Evolutionary conservation across 1,140 invertebrate species (phyloP).

Genomic region (Mizuhopecten yessoensis): DNA sequence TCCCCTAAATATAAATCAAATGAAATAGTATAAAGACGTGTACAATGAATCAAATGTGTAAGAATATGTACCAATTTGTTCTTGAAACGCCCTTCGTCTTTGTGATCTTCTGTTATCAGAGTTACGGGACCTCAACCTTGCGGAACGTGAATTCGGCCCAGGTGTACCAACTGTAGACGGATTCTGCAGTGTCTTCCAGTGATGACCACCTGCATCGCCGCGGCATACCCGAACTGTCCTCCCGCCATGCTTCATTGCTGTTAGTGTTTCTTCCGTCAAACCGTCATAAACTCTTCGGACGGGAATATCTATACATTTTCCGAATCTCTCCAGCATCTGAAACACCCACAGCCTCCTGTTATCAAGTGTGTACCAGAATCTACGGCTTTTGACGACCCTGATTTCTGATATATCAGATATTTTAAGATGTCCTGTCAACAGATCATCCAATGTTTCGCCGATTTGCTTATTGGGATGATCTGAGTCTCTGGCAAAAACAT

Average conservation of each 20-base stretch:
- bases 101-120: too few relatives aligned
- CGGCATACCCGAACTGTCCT: constrained; percentile 43
- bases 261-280: constrained; percentile 47
- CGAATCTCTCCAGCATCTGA: constrained; percentile 43
- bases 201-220: constrained; percentile 52
- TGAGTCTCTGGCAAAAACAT: constrained; percentile 28
- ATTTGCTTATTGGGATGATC: constrained; percentile 29
- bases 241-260: constrained; percentile 53
- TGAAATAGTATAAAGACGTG: too few relatives aligned
- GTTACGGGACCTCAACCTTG: too few relatives aligned
- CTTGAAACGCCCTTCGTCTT: background rate
- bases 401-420: too few relatives aligned
- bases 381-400: background rate
- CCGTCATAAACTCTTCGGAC: background rate
- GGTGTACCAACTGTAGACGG: background rate
- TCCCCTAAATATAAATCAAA: too few relatives aligned
- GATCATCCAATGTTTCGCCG: too few relatives aligned
- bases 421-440: too few relatives aligned
- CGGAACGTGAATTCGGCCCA: too few relatives aligned
- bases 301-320: constrained; percentile 44
- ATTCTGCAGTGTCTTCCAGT: constrained; percentile 27
- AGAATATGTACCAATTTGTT: too few relatives aligned
- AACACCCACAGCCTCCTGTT: constrained; percentile 62
- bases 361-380: constrained; percentile 55
- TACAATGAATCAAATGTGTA: too few relatives aligned